Conservation (phyloP, 2,797 vertebrate species). For the Galagoides demidoff region DNA sequence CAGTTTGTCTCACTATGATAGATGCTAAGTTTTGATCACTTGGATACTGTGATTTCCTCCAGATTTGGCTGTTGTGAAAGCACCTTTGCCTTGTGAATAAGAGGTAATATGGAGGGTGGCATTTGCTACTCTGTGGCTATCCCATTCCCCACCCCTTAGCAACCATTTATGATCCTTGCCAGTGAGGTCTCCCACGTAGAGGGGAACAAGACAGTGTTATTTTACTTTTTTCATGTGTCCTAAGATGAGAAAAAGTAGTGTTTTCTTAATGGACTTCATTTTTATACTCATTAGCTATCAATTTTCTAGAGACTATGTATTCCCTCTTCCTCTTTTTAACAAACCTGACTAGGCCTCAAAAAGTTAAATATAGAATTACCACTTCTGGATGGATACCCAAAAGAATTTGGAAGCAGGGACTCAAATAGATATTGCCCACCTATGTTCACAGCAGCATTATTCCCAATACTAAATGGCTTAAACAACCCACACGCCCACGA, state of each 20-base stretch:
- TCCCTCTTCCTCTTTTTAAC: neutral
- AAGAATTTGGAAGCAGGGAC: neutral
- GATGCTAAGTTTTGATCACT: neutral
- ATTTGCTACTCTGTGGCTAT: neutral
- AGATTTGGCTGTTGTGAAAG: neutral
- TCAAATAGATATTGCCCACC: neutral
- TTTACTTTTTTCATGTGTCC: neutral
- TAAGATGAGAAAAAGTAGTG: neutral
- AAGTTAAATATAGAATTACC: neutral
- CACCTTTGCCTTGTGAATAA: neutral
- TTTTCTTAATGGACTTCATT: neutral
- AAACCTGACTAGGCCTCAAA: neutral
- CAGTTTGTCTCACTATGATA: neutral
- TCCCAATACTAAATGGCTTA: neutral
- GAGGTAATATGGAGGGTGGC: neutral
- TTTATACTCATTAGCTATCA: neutral
- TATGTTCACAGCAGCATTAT: neutral
- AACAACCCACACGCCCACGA: neutral
- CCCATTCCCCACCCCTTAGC: neutral
- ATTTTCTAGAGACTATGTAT: slow-evolving; percentile 11
- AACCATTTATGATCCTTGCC: neutral
- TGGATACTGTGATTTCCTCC: neutral
- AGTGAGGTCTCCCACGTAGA: neutral
- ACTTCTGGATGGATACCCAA: neutral
- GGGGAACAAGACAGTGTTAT: neutral